Evolutionary conservation across 30 jellyfish, hydroid and myxozoan genomes (phyloP), one percentile per base, ranked within the genome.

Genomic region (Phacellophora camtschatica): DNA sequence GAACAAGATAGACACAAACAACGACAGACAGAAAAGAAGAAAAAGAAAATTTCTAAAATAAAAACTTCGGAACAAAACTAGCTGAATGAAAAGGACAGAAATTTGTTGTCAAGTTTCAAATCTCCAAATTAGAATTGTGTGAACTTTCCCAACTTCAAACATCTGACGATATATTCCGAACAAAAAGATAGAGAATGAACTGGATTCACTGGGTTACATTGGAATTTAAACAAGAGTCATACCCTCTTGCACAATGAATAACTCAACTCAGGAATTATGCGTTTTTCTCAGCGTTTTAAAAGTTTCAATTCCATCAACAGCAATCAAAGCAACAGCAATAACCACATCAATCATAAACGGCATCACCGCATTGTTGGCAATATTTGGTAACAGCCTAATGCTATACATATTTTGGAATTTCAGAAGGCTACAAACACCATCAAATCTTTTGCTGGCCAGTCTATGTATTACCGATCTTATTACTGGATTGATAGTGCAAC

Each of bases 371-470:
- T 13, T 43, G 35, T 2, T 80, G 24, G 91, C 91, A 30, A 66
- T 80, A 13, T 19, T 66, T 11, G 84, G 91, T 20, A 80, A 80
- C 42, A 67, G 43, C 61, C 77, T 80, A 2, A 80, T 80, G 91
- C 77, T 80, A 7, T 80, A 80, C 29, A 57, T 80, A 0, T 64
- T 80, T 24, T 65, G 80, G 67, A 80, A 71, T 53, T 80, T 71
- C 77, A 80, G 53, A 66, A 32, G 78, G 34, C 76, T 80, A 23
- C 91, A 80, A 71, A 80, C 91, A 32, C 77, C 91, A 20, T 80
- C 91, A 15, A 80, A 80, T 31, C 58, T 80, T 6, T 56, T 80
- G 20, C 84, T 80, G 2, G 84, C 91, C 9, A 80, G 91, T 39
- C 56, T 80, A 9, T 80, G 91, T 31, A 50, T 80, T 22, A 80